Base-by-base conservation (phyloP, 2,888 invertebrate species). In the Leucania comma region DNA sequence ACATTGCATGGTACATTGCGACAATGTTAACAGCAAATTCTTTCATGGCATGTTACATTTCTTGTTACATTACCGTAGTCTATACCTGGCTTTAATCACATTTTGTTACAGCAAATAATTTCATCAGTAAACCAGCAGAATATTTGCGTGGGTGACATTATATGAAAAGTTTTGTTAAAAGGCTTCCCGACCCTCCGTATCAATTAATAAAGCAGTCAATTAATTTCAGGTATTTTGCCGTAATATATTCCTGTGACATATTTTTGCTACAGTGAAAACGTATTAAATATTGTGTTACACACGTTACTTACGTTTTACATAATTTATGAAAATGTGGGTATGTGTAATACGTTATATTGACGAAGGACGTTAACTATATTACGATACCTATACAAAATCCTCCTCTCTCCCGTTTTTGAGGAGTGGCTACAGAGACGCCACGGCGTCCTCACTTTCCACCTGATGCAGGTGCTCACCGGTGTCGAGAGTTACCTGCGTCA, bases 91-190 rank as follows among this genome's bases (percentile, higher is more conserved):
- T 38, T 38, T n/a, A n/a, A n/a, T n/a, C n/a, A n/a, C n/a, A n/a
- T n/a, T n/a, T n/a, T n/a, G n/a, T n/a, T 38, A 32, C 24, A 29
- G 6, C 1, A 56, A 67, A 75, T 75, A 68, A 50, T 48, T 75
- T 72, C 3, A 26, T 50, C n/a, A n/a, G 20, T 26, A n/a, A 46
- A 10, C 12, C 2, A 56, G 14, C 6, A 38, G 24, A 10, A 68
- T 46, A 42, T 59, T 69, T 48, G 58, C 24, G 53, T 26, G 29
- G 70, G 53, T 32, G 29, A 24, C 8, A 35, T 70, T 54, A 20
- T 54, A 26, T 2, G n/a, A 22, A 48, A 59, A 70, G 10, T 42
- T 70, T 29, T 54, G 53, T 58, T 53, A 12, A 32, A 42, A 68
- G 20, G 5, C 38, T 38, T n/a, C n/a, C 50, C 22, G 32, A 9